Percentiles rank a stretch among this genome's conserved stretches.
Conservation (phyloP, 2,888 invertebrate species). For the Punctoribates punctum region DNA sequence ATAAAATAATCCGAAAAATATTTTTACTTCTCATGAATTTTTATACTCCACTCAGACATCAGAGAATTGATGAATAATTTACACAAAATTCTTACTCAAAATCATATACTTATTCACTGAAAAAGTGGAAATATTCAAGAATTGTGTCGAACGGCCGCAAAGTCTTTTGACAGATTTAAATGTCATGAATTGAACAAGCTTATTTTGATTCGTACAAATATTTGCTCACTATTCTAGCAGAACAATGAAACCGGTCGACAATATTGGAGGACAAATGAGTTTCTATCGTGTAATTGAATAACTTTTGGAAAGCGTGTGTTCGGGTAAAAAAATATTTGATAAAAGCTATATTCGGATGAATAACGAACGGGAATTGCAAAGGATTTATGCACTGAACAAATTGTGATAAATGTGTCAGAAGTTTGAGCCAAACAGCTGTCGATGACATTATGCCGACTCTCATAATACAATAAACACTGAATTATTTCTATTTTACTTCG, state of each 20-base stretch:
- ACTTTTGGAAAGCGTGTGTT: no score
- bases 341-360: neutral
- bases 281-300: no score
- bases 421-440: slow-evolving; percentile 15
- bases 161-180: no score
- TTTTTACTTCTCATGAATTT: neutral
- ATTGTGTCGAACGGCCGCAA: no score
- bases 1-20: neutral
- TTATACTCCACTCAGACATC: neutral
- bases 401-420: neutral
- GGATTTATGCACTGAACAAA: slow-evolving; percentile 17
- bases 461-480: slow-evolving; percentile 2
- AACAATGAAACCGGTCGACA: no score
- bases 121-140: no score
- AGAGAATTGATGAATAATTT: neutral
- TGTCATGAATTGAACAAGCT: no score
- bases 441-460: slow-evolving; percentile 11
- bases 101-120: neutral
- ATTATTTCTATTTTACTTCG: neutral
- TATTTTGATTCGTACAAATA: no score
- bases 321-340: neutral
- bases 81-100: no score
- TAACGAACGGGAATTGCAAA: neutral
- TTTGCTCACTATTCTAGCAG: no score
- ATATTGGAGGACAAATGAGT: no score